Evolutionary conservation across 1,140 invertebrate genomes (phyloP).

Genomic region (Cepaea nemoralis): DNA sequence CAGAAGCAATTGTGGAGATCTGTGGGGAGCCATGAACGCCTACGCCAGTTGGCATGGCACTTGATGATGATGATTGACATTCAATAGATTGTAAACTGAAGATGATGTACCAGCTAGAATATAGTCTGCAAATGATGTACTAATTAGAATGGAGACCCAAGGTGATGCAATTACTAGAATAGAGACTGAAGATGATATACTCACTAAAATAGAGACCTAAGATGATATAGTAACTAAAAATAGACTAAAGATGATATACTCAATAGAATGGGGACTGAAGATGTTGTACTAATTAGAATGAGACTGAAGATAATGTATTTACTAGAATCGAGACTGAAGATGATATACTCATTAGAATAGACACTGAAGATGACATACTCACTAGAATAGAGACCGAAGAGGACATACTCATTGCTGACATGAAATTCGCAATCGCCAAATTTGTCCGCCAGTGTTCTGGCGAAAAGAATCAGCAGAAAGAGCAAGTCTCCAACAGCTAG

Average conservation of each 20-base stretch:
- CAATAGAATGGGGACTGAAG: too few relatives aligned
- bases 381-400: slow-evolving; percentile 19
- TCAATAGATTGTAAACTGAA: too few relatives aligned
- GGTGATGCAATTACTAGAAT: not conserved
- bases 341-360: slow-evolving; percentile 3
- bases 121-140: too few relatives aligned
- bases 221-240: not conserved
- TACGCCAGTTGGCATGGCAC: too few relatives aligned
- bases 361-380: too few relatives aligned
- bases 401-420: slow-evolving; percentile 2
- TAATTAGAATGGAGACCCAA: not conserved
- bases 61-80: too few relatives aligned
- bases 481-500: slow-evolving; percentile 81
- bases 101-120: too few relatives aligned
- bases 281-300: not conserved
- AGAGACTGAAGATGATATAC: slow-evolving; percentile 15
- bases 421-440: slow-evolving; percentile 7
- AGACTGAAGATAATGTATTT: too few relatives aligned
- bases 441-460: slow-evolving; percentile 46
- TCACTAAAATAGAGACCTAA: too few relatives aligned
- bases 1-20: too few relatives aligned
- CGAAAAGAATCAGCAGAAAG: slow-evolving; percentile 76
- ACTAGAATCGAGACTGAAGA: not conserved
- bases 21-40: too few relatives aligned
- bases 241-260: too few relatives aligned